Evolutionary conservation across 2,888 invertebrate genomes (phyloP), one percentile per base, ranked within the genome.

Genomic region (Lacanobia wlatinum): DNA sequence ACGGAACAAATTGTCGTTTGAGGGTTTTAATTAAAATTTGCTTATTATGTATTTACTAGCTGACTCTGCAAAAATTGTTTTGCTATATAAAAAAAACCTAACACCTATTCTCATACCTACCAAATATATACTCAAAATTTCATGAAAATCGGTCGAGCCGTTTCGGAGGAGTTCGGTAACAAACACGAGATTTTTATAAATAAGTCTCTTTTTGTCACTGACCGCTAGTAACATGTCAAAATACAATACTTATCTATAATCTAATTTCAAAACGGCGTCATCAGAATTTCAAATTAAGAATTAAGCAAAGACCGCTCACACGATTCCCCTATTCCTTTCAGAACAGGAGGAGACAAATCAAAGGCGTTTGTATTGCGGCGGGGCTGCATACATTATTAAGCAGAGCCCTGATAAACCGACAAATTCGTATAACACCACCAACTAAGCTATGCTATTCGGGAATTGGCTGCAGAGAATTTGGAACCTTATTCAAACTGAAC

Each of bases 351-450:
- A 91, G 87, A 89, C 89, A 91, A 93, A 92, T 92, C 92, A 92
- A 91, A 92, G 90, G 89, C 88, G 89, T 90, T 93, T 91, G 90
- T 90, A 88, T 87, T 88, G 90, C 87, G 90, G 90, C 70, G 66
- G 82, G 80, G 85, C 87, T 90, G 92, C 92, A 92, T 92, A 92
- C 90, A 92, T 92, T 92, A 93, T 92, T 90, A 90, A 92, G 87
- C 82, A 83, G 78, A 84, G 79, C 82, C 80, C 84, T 90, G 89
- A 89, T 90, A 92, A 90, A 88, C 88, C 87, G 84, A 86, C 88
- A 88, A 90, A 88, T 88, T 89, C 80, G 69, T 80, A 68, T 78
- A 82, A 82, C 75, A 71, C 74, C 53, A 73, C 75, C 71, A 78
- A 81, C 73, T 64, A 69, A 62, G 2, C 55, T n/a, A n/a, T 67